Evolutionary conservation across 2,113 vertebrate species (phyloP).

Genomic region (Dipodomys spectabilis): DNA sequence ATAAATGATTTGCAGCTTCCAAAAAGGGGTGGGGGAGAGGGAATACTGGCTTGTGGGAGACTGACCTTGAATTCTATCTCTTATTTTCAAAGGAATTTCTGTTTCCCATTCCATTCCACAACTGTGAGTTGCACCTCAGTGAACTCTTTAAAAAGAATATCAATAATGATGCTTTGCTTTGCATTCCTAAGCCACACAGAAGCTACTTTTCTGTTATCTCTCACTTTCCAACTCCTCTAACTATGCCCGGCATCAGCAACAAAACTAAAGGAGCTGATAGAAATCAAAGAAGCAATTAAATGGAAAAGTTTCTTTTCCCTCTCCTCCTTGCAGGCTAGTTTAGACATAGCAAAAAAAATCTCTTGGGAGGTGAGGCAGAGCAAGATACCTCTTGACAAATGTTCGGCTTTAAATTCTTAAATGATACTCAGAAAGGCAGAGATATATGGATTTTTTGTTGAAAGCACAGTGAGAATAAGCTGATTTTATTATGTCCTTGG

Average conservation of each 20-base stretch:
- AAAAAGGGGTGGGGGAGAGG: constrained; percentile 80
- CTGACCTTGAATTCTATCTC: constrained; percentile 89
- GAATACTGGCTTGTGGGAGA: constrained; percentile 82
- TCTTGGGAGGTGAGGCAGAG: constrained; percentile 22
- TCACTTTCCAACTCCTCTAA: constrained; percentile 77
- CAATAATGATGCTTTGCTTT: constrained; percentile 85
- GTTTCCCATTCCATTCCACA: constrained; percentile 85
- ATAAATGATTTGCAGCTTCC: constrained; percentile 86
- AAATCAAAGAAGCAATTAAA: constrained; percentile 73
- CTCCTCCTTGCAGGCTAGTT: constrained; percentile 25
- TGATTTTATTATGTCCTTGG: not conserved
- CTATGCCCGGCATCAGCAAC: constrained; percentile 67
- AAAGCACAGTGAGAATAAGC: not conserved
- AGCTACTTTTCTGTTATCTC: constrained; percentile 76
- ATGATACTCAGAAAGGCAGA: not conserved
- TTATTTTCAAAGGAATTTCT: constrained; percentile 86
- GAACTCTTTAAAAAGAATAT: constrained; percentile 86
- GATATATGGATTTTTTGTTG: not conserved
- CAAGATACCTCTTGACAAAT: not conserved
- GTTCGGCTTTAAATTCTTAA: constrained; percentile 28
- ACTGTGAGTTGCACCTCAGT: constrained; percentile 81
- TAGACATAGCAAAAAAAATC: constrained; percentile 53
- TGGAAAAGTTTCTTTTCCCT: constrained; percentile 22
- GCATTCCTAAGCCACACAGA: constrained; percentile 82
- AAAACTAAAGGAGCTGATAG: constrained; percentile 68